Evolutionary conservation across 2,888 invertebrate species (phyloP).

Genomic region (Electrophaes corylata): DNA sequence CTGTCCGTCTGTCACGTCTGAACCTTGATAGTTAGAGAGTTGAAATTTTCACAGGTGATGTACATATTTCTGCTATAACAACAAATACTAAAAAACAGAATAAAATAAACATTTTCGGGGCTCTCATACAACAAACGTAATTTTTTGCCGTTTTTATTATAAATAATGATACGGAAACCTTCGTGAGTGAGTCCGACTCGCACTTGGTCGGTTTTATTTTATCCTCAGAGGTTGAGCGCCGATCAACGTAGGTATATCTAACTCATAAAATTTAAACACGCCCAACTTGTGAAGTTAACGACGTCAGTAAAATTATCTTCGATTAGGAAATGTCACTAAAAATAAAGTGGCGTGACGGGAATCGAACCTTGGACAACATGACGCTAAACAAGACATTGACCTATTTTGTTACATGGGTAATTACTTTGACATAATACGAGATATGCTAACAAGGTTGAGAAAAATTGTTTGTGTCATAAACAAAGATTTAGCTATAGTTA

Average conservation of each 20-base stretch:
- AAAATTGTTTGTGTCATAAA: conserved; percentile 1
- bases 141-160: too few relatives aligned
- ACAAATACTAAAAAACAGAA: too few relatives aligned
- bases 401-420: conserved; percentile 42
- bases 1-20: too few relatives aligned
- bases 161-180: too few relatives aligned
- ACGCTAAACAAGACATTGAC: conserved; percentile 53
- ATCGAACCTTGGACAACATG: conserved; percentile 49
- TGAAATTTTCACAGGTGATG: too few relatives aligned
- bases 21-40: too few relatives aligned
- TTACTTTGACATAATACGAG: conserved; percentile 20
- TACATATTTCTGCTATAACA: too few relatives aligned
- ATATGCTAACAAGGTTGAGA: conserved; percentile 12
- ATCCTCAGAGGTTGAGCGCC: not conserved
- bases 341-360: conserved; percentile 30
- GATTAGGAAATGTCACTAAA: conserved; percentile 30
- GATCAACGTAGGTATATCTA: not conserved
- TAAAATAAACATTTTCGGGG: too few relatives aligned
- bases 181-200: too few relatives aligned
- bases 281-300: conserved; percentile 2
- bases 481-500: not conserved
- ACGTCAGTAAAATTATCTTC: conserved; percentile 15
- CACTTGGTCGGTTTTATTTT: not conserved
- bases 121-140: too few relatives aligned
- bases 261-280: not conserved